phyloP scores from a whole-genome alignment of 2,888 invertebrate genomes.

The Ochlodes sylvanus region DNA sequence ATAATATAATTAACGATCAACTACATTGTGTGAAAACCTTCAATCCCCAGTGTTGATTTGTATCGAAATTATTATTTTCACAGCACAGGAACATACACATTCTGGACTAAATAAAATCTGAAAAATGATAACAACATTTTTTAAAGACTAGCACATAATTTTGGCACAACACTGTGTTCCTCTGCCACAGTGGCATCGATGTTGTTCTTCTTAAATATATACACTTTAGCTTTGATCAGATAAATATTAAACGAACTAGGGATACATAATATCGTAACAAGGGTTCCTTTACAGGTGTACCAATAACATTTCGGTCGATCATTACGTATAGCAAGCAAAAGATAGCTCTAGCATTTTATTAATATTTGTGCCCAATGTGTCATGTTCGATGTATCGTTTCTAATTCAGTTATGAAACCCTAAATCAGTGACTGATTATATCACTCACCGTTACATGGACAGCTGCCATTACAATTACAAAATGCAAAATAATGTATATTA shows the following conservation, averaged over 20 bases:
- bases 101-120: conserved; percentile 85
- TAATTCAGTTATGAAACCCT: conserved; percentile 78
- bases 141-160: conserved; percentile 83
- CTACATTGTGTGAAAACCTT: conserved; percentile 61
- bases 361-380: conserved; percentile 84
- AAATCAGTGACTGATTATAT: conserved; percentile 69
- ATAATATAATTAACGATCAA: conserved; percentile 44
- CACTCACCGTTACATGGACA: conserved; percentile 76
- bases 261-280: conserved; percentile 53
- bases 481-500: conserved; percentile 81
- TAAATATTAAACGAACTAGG: conserved; percentile 65
- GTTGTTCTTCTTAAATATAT: conserved; percentile 74
- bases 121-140: conserved; percentile 83
- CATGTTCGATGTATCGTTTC: conserved; percentile 84
- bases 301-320: conserved; percentile 56
- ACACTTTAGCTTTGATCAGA: conserved; percentile 63
- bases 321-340: conserved; percentile 69
- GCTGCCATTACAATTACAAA: conserved; percentile 82
- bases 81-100: conserved; percentile 84
- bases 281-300: conserved; percentile 68
- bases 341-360: conserved; percentile 69
- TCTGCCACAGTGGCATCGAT: conserved; percentile 75
- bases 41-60: conserved; percentile 79
- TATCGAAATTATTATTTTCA: conserved; percentile 73
- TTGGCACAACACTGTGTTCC: conserved; percentile 82